phyloP scores from a whole-genome alignment of 2,888 invertebrate genomes.

The Luffia ferchaultella region DNA sequence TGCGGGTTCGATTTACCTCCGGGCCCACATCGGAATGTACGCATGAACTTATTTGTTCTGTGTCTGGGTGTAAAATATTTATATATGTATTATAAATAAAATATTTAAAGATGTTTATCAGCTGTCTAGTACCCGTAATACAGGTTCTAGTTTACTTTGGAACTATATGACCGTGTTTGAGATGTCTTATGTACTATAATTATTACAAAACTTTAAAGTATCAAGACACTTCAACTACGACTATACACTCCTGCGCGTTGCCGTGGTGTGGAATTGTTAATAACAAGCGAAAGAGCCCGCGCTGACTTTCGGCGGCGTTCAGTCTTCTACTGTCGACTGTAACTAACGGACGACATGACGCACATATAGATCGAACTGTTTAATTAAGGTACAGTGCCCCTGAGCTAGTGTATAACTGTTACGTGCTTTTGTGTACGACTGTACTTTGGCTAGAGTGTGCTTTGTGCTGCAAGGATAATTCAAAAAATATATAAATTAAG shows the following conservation, averaged over 20 bases:
- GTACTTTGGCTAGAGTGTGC: conserved; percentile 1
- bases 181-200: too few relatives aligned
- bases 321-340: conserved; percentile 57
- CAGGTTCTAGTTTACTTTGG: too few relatives aligned
- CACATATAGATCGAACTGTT: conserved; percentile 20
- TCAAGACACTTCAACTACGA: conserved; percentile 21
- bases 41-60: too few relatives aligned
- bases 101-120: too few relatives aligned
- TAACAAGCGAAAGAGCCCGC: conserved; percentile 25
- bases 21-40: too few relatives aligned
- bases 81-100: too few relatives aligned
- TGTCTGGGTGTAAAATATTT: too few relatives aligned
- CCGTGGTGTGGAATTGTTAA: conserved; percentile 50
- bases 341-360: conserved; percentile 47
- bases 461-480: not conserved
- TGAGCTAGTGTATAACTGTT: not conserved
- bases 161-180: too few relatives aligned
- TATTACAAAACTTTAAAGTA: not conserved
- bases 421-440: conserved; percentile 2
- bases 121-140: too few relatives aligned
- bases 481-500: not conserved
- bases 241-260: conserved; percentile 28
- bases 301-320: conserved; percentile 38
- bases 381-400: not conserved
- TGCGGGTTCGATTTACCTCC: too few relatives aligned